Base-by-base conservation (phyloP, 2,113 vertebrate species). In the Phylloscopus trochiloides region DNA sequence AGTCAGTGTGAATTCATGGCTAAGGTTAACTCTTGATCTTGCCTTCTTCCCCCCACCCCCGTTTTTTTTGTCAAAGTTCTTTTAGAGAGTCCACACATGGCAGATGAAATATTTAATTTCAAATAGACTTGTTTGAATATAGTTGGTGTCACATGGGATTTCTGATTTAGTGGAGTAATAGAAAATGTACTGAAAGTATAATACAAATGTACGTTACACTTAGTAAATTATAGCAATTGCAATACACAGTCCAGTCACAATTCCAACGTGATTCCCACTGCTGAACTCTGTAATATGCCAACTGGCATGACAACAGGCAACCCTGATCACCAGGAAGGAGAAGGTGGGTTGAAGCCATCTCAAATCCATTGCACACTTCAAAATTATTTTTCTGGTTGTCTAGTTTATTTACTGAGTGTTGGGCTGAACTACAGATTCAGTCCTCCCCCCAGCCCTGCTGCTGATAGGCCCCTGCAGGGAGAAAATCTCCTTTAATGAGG, bases 41-140 rank as follows among this genome's bases (percentile, higher is more conserved):
- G 18, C 24, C 13, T 52, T 43, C 9, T 16, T 7, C 2, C 5
- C 3, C 6, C 3, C 5, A 5, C 2, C 5, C 3, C 8, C 5
- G 9, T 48, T 48, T 58, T 58, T 43, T 32, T 14, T 15, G 3
- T 57, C 26, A 36, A 47, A 5, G 7, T 57, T 74, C 22, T 51
- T 86, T 65, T 42, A 74, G 14, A 4, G 5, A 45, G 10, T 17
- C 25, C 21, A 22, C 25, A 59, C 9, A 14, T 2, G 3, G 14
- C 21, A n/a, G 14, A 17, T 26, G 1, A 36, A 70, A 42, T 8
- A 9, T 68, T 63, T 87, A 3, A n/a, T 55, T 82, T 59, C 12
- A 68, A 36, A 55, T 21, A 6, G 47, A 40, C 19, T 45, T 65
- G 4, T 34, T n/a, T 55, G 17, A 85, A 36, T 29, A 38, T 5